Evolutionary conservation across 2,113 vertebrate species (phyloP).

Genomic region (Anhinga rufa): DNA sequence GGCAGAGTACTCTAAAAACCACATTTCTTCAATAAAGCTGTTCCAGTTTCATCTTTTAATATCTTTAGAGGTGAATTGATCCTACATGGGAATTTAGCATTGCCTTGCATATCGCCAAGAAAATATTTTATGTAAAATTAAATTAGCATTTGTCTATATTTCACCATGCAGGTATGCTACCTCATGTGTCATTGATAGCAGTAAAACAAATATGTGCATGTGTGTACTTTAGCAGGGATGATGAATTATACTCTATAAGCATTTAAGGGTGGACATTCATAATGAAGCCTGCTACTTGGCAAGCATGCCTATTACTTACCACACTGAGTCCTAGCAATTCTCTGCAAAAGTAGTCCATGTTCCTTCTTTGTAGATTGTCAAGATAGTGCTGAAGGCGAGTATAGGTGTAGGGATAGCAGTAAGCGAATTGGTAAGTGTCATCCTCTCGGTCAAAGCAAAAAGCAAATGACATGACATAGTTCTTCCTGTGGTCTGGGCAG

Average conservation of each 20-base stretch:
- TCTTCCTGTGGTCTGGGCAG: constrained; percentile 92
- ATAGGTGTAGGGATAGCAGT: constrained; percentile 98
- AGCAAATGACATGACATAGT: constrained; percentile 98
- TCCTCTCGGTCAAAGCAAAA: constrained; percentile 97
- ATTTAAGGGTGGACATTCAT: not conserved
- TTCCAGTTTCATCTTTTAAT: not conserved
- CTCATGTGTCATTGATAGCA: not conserved
- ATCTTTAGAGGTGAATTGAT: not conserved
- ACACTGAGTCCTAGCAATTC: constrained; percentile 92
- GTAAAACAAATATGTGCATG: not conserved
- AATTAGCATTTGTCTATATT: constrained; percentile 8
- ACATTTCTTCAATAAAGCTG: not conserved
- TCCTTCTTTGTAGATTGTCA: constrained; percentile 85
- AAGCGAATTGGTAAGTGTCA: constrained; percentile 93
- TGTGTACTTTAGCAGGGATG: not conserved
- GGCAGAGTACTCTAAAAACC: not conserved
- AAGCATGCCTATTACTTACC: constrained; percentile 73
- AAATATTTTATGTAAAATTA: not conserved
- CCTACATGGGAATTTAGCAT: not conserved
- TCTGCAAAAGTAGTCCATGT: constrained; percentile 88
- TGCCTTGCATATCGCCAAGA: not conserved
- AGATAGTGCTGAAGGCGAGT: constrained; percentile 96
- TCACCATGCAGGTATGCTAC: not conserved
- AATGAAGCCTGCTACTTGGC: not conserved
- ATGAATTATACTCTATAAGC: not conserved